Base-by-base conservation (phyloP, 2,888 invertebrate species). In the Drosophila longiperda region DNA sequence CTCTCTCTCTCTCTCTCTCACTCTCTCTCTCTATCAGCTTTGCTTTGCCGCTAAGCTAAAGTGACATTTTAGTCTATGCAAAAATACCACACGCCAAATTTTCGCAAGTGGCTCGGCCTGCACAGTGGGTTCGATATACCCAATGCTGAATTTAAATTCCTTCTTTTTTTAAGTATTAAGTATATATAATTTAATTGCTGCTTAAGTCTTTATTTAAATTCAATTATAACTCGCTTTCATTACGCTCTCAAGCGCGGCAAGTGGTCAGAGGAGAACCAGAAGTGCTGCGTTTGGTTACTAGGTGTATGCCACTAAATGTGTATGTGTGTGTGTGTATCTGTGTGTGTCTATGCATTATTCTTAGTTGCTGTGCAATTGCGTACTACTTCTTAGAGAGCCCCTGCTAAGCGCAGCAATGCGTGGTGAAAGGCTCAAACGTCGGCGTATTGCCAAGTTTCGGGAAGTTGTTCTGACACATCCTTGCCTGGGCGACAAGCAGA, bases 401-500 rank as follows among this genome's bases (percentile, higher is more conserved):
- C 36, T 50, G 45, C 52, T 60, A 40, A 60, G 71, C 62, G 53
- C 58, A 38, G 38, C 48, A 57, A 57, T 75, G 75, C 70, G 63
- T 75, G 71, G 73, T 80, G 80, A 71, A 74, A 74, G 82, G 68
- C 68, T 63, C 33, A 48, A 61, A 58, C 61, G 68, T 52, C 33
- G 45, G 60, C 54, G 67, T 82, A 58, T 66, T 64, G 63, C 68
- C 54, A 26, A 53, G 55, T 66, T 66, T 75, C 57, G 80, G 80
- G 68, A 78, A 73, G 80, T 66, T 73, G 70, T 78, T 73, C 81
- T 67, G 82, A 82, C 70, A 73, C 67, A 82, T 82, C 82, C 83
- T 79, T 76, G 80, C 29, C 63, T 70, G 53, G 75, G 66, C 71
- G 80, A 75, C 66, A 58, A 49, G 26, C 75, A 55, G 62, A 50